phyloP scores from a whole-genome alignment of 1,140 invertebrate genomes.

The Drosophila mojavensis region DNA sequence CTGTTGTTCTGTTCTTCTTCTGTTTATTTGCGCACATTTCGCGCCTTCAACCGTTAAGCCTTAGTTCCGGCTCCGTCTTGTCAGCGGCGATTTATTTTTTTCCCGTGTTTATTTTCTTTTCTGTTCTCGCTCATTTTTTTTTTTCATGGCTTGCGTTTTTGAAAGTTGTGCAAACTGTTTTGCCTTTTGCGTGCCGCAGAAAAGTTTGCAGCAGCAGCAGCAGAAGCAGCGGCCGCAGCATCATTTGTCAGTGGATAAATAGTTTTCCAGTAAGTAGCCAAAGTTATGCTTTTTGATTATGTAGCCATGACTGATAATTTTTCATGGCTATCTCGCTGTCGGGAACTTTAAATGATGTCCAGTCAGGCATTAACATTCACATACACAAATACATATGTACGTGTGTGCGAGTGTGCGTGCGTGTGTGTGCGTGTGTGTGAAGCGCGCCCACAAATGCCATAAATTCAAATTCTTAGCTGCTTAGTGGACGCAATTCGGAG shows the following conservation, averaged over 20 bases:
- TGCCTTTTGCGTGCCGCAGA: conserved; percentile 70
- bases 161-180: conserved; percentile 78
- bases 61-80: conserved; percentile 16
- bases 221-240: conserved; percentile 51
- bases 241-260: conserved; percentile 83
- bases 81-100: conserved; percentile 45
- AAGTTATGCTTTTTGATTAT: conserved; percentile 82
- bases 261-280: conserved; percentile 78
- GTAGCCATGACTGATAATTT: conserved; percentile 69
- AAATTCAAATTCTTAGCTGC: conserved; percentile 73
- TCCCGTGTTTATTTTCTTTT: conserved; percentile 11
- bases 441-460: conserved; percentile 42
- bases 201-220: conserved; percentile 76
- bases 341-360: conserved; percentile 59
- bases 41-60: neutral
- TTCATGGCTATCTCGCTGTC: conserved; percentile 62
- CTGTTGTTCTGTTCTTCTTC: no score
- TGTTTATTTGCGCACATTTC: no score
- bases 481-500: conserved; percentile 60
- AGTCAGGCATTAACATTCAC: conserved; percentile 18
- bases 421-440: conserved; percentile 13
- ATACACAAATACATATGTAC: neutral
- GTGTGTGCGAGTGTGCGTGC: conserved; percentile 14
- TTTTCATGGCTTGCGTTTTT: conserved; percentile 7
- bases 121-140: conserved; percentile 5